Base-by-base conservation (phyloP, 92 coral and sea anemone genomes). In the Paramuricea clavata region DNA sequence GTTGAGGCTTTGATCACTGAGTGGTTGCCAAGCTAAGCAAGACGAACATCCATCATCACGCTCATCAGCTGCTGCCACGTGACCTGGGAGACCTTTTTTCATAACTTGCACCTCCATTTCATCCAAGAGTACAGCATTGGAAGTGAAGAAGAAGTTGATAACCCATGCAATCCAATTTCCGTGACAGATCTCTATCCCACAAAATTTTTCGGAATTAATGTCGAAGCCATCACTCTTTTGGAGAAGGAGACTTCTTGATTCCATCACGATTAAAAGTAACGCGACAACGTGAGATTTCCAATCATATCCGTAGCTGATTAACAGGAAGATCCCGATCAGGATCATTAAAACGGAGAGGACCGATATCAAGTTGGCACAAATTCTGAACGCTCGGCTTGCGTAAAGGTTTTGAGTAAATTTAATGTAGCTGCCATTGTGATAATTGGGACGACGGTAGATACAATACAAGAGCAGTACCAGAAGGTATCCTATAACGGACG, bases 91-190 rank as follows among this genome's bases (percentile, higher is more conserved):
- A 2, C 73, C 82, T 42, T 73, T 30, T 43, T 69, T 83, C 83
- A 83, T 83, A 21, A 83, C 70, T 67, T 83, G 88, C 83, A 83
- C 88, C 32, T 83, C 88, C 69, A 83, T 41, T 19, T 71, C 82
- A 17, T 83, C 82, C 2, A 72, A 50, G 34, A 83, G 50, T 2
- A 72, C 60, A 52, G 88, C 81, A 32, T 83, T 83, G 23, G 88
- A 42, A 62, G 28, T 70, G 0, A 72, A 27, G 16, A 83, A 42
- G 49, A 83, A 73, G 69, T 83, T 71, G 19, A 83, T 16, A 17
- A 74, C 44, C 69, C 60, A 72, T 49, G 49, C 72, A 3, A 54
- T 23, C 72, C 41, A 49, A 61, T 61, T 49, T 27, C 88, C 88
- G 30, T 62, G 88, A 62, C 83, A 83, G 49, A 83, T 83, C 69